Evolutionary conservation across 2,113 vertebrate species (phyloP).

Genomic region (Martes martes): DNA sequence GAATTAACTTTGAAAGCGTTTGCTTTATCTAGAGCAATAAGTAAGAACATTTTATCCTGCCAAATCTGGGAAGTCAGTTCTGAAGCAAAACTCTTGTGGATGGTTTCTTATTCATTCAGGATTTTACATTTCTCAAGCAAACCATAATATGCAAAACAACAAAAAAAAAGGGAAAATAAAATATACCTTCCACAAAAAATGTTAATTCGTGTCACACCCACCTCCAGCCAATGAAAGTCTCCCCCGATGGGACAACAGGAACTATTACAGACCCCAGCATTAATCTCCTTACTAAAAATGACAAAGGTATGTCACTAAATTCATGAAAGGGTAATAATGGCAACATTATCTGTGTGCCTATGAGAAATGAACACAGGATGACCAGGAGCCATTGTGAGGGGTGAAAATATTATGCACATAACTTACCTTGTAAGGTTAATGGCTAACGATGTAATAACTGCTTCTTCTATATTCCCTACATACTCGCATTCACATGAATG

Average conservation of each 20-base stretch:
- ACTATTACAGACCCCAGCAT: not conserved
- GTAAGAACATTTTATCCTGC: not conserved
- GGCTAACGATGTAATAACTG: not conserved
- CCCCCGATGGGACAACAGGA: not conserved
- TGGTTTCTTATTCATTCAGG: not conserved
- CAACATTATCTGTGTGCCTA: not conserved
- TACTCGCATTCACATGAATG: not conserved
- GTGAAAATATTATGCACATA: not conserved
- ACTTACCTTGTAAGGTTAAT: not conserved
- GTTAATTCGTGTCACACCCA: not conserved
- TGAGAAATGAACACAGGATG: not conserved
- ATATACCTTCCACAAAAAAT: not conserved
- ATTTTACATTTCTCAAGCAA: not conserved
- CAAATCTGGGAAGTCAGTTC: not conserved
- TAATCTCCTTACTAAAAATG: not conserved
- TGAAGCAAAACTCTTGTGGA: not conserved
- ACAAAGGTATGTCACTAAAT: not conserved
- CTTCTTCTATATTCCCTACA: not conserved
- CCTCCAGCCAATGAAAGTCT: not conserved
- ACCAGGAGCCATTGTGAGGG: not conserved
- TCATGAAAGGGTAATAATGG: not conserved
- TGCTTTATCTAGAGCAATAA: constrained; percentile 61
- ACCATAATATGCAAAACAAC: not conserved
- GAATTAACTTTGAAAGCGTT: constrained; percentile 77
- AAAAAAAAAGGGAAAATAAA: not conserved